phyloP scores from a whole-genome alignment of 2,888 invertebrate species.

The Calameuta filiformis region DNA sequence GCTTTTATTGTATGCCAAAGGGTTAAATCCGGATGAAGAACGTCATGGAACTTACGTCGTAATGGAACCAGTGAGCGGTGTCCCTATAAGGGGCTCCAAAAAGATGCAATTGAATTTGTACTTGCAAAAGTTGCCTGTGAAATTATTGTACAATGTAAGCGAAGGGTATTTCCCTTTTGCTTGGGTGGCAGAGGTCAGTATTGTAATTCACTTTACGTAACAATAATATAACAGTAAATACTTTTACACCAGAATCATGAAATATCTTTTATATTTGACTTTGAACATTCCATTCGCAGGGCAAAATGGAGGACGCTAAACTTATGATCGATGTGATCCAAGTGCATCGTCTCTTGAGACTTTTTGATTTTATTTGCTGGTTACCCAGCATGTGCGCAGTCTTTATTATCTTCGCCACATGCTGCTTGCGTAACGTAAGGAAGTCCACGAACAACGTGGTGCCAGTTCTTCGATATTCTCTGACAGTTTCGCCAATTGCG shows the following conservation, averaged over 20 bases:
- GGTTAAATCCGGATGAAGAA: constrained; percentile 68
- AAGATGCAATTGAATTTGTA: constrained; percentile 72
- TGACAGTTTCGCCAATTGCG: neutral
- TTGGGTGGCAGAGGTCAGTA: constrained; percentile 72
- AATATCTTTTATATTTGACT: constrained; percentile 7
- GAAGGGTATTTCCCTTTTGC: constrained; percentile 71
- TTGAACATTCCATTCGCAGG: constrained; percentile 20
- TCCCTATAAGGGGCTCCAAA: constrained; percentile 68
- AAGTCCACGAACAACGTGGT: neutral
- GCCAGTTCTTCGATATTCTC: neutral
- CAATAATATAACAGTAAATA: neutral
- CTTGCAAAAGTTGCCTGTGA: constrained; percentile 64
- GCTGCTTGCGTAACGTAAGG: constrained; percentile 15
- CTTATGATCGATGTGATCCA: constrained; percentile 15
- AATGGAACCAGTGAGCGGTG: constrained; percentile 73
- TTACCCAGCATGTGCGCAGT: constrained; percentile 35
- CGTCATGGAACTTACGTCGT: constrained; percentile 72
- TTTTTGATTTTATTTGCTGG: constrained; percentile 26
- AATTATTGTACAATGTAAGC: constrained; percentile 68
- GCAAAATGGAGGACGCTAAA: neutral
- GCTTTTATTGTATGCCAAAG: constrained; percentile 68
- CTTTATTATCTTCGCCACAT: constrained; percentile 24
- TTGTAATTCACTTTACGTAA: neutral
- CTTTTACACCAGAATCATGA: neutral
- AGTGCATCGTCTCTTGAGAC: constrained; percentile 25